Conservation (phyloP, 2,888 invertebrate genomes). For the Aphidoletes aphidimyza region DNA sequence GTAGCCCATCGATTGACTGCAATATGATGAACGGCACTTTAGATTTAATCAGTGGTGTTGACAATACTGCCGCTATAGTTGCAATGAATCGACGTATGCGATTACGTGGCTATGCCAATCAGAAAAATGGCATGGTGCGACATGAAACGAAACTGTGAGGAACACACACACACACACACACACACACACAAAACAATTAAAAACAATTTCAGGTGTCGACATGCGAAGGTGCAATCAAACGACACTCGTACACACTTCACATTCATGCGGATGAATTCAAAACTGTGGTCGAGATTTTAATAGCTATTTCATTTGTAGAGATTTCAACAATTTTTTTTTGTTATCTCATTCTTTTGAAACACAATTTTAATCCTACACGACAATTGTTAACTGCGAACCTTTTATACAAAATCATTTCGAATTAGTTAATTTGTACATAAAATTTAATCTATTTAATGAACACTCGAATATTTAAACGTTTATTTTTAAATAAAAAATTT, state of each 20-base stretch:
- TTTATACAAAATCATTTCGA: background rate
- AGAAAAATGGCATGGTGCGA: slow-evolving; percentile 59
- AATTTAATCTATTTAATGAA: background rate
- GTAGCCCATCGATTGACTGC: slow-evolving; percentile 29
- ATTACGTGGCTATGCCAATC: slow-evolving; percentile 59
- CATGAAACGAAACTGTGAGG: slow-evolving; percentile 61
- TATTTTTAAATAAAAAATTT: background rate
- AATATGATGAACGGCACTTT: slow-evolving; percentile 57
- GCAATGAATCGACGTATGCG: slow-evolving; percentile 59
- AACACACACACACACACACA: background rate
- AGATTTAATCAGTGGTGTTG: slow-evolving; percentile 60
- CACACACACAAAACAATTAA: background rate
- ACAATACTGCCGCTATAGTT: slow-evolving; percentile 56
- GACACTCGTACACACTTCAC: background rate
- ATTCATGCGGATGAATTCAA: background rate
- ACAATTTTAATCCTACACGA: background rate
- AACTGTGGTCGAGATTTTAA: background rate
- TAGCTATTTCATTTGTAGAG: background rate
- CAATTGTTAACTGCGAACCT: no score
- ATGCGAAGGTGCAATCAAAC: no score
- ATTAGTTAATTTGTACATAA: background rate
- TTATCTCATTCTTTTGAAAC: background rate
- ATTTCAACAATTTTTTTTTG: background rate
- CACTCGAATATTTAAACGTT: background rate
- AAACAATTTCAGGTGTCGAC: no score